phyloP scores from a whole-genome alignment of 2,888 invertebrate genomes.

The Xanthia togata region DNA sequence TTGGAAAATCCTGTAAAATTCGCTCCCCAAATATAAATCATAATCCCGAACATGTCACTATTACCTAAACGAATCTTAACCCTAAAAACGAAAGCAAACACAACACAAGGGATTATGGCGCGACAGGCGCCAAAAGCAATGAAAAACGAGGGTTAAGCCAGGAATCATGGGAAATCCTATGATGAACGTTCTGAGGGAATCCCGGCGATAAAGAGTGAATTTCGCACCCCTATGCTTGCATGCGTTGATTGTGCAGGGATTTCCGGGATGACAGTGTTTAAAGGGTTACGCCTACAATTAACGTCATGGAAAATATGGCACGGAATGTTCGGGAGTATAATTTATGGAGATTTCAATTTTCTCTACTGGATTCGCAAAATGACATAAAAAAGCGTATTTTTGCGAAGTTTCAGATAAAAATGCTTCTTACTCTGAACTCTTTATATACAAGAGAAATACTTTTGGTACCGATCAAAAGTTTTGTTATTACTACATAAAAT shows the following conservation, averaged over 20 bases:
- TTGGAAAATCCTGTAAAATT: background rate
- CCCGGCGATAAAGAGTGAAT: slow-evolving; percentile 76
- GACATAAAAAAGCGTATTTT: too few relatives aligned
- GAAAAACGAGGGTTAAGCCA: slow-evolving; percentile 74
- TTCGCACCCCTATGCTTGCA: slow-evolving; percentile 74
- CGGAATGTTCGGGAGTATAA: background rate
- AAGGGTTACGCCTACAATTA: slow-evolving; percentile 60
- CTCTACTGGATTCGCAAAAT: background rate
- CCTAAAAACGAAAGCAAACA: slow-evolving; percentile 35
- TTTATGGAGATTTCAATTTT: background rate
- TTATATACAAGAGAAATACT: background rate
- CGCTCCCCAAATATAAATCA: slow-evolving; percentile 19
- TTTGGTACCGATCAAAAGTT: background rate
- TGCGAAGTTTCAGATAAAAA: background rate
- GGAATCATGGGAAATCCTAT: slow-evolving; percentile 84
- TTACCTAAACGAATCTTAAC: slow-evolving; percentile 27
- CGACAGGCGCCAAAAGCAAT: slow-evolving; percentile 79
- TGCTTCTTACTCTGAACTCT: background rate
- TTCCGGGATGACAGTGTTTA: slow-evolving; percentile 78
- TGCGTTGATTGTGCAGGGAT: slow-evolving; percentile 81
- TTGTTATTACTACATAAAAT: background rate
- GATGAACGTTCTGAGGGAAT: slow-evolving; percentile 84
- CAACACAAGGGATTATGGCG: slow-evolving; percentile 59
- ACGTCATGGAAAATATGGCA: slow-evolving; percentile 6
- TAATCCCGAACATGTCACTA: slow-evolving; percentile 11